phyloP scores from a whole-genome alignment of 2,888 invertebrate genomes.

The Nudaria mundana region DNA sequence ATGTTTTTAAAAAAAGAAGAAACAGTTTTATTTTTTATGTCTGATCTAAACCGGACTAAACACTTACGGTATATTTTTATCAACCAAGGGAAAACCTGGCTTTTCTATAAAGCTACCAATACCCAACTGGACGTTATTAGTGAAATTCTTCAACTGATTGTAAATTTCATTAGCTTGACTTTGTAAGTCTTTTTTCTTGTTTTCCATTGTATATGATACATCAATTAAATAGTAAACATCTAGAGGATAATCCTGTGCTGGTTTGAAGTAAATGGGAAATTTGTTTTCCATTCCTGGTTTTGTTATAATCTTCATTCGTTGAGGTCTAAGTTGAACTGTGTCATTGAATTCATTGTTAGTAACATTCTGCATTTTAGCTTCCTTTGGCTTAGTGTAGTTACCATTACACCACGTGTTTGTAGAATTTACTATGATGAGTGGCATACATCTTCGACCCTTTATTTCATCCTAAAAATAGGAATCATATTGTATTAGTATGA shows the following conservation, averaged over 20 bases:
- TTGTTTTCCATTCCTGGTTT: constrained; percentile 65
- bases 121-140: constrained; percentile 84
- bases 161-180: constrained; percentile 72
- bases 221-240: constrained; percentile 94
- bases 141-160: constrained; percentile 73
- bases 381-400: constrained; percentile 27
- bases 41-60: no score
- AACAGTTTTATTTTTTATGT: no score
- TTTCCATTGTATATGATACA: constrained; percentile 86
- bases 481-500: no score
- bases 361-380: neutral
- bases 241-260: constrained; percentile 88
- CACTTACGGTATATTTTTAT: constrained; percentile 51
- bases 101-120: constrained; percentile 87
- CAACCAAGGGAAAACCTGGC: constrained; percentile 81
- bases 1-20: no score
- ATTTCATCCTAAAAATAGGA: constrained; percentile 30
- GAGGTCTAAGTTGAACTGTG: constrained; percentile 80
- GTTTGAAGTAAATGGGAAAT: constrained; percentile 76
- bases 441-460: constrained; percentile 35
- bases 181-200: constrained; percentile 77
- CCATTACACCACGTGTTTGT: constrained; percentile 40
- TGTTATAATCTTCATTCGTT: constrained; percentile 68
- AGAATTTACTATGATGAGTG: constrained; percentile 15
- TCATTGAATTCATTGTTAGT: constrained; percentile 24